Evolutionary conservation across 2,113 vertebrate genomes (phyloP), one percentile per base, ranked within the genome.

Genomic region (Pagrus major): DNA sequence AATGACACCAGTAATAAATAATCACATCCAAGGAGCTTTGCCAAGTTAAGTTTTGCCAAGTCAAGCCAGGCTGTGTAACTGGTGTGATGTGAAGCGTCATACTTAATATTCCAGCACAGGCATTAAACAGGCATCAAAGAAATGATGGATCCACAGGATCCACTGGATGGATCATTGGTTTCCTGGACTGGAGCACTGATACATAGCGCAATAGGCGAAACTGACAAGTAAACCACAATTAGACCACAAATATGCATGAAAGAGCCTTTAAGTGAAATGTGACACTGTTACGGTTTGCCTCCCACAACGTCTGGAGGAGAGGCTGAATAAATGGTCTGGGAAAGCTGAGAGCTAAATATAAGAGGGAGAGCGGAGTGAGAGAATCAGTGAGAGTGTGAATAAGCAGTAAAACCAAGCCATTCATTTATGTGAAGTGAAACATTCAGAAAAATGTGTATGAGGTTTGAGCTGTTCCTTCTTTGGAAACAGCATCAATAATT

Each of bases 201-300:
- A 77, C 81, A 66, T 76, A 85, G 87, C 51, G 58, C 83, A 89
- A 81, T 1, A 67, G 73, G 80, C 27, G 61, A 67, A 82, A 80
- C 79, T 80, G 74, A 87, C 85, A 85, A 80, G 78, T 54, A 47
- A 86, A 92, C 92, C 91, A 80, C 91, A 92, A 86, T 84, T 78
- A 78, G 80, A 88, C 92, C 93, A 71, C 93, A 92, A 71, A 58
- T 63, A 78, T 73, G 84, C 67, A 85, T 88, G 75, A 78, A 70
- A 78, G 80, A 56, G 86, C 72, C 80, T 66, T 71, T 15, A 55
- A 80, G 78, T 91, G 94, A 89, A 93, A 94, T 75, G 41, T 42
- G 89, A 94, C 46, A 86, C 93, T 68, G 74, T 31, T 61, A 67
- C 18, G 44, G 75, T 76, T 75, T 44, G 65, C 88, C 83, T 89